Base-by-base conservation (phyloP, 37 sponge, comb jelly and placozoan species). In the Petrosia ficiformis region DNA sequence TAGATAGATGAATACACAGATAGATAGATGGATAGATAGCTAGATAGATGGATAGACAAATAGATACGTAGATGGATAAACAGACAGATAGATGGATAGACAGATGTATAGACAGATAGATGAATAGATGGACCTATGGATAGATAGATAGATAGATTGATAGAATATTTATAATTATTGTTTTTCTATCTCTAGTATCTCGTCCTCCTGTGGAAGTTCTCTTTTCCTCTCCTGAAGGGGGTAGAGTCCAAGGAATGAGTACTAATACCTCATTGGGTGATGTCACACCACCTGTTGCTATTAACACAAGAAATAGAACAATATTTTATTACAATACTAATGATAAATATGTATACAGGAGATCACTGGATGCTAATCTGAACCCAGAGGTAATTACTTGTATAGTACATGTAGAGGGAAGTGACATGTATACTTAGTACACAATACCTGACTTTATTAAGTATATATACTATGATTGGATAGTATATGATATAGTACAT, bases 201-300 rank as follows among this genome's bases (percentile, higher is more conserved):
- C 19, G 11, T 28, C 77, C 71, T 69, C 86, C 86, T 28, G 70
- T 30, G 25, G 59, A 86, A 14, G 14, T 86, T n/a, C 24, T 86
- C 21, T 73, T 40, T 4, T 22, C 74, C 0, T 63, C 32, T 3
- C 22, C 8, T 0, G 28, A n/a, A 42, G 54, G 58, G 3, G 24
- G 36, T 28, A 21, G 28, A 5, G 30, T 60, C 16, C 32, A 11
- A 24, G 63, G 28, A 4, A 63, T 44, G 8, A n/a, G 28, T 33
- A 31, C 71, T 14, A 48, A 48, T 48, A 8, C 14, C 14, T 19
- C 54, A 14, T 19, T 8, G 1, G 33, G 72, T 16, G 24, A 59
- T 8, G 32, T 37, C 40, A 26, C 63, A 16, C 72, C 52, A 10
- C 80, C 75, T 6, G 21, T 86, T 41, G 59, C 70, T 8, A 67